Base-by-base conservation (phyloP, 2,797 vertebrate genomes). In the Ataeniobius toweri region DNA sequence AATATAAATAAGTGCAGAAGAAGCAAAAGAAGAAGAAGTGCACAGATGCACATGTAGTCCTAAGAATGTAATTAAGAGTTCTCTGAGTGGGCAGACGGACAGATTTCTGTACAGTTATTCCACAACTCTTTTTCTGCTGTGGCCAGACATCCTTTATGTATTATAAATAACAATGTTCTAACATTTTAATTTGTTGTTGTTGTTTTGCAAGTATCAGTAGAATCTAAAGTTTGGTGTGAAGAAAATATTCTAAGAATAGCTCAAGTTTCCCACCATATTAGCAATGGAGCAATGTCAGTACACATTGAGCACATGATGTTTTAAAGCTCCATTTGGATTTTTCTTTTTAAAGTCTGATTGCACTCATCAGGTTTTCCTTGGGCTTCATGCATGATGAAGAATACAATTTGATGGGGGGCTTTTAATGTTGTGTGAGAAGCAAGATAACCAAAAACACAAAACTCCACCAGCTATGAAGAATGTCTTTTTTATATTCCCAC, bases 401-500 rank as follows among this genome's bases (percentile, higher is more conserved):
- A 58, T 5, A 68, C n/a, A 41, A 39, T 75, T 74, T 72, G 2
- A 78, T 24, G 53, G 48, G 9, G 24, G 5, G 28, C 46, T 46
- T 61, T 51, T 28, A n/a, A 31, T 44, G 20, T 75, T 10, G 0
- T 56, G 48, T 74, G 73, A 59, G 56, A 80, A 68, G 79, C 26
- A 51, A 73, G 26, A 36, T 51, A 74, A 59, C 56, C 55, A 50
- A 78, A 81, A 72, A 65, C 53, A 53, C 13, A 50, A 48, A 83
- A 79, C 48, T 71, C 28, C 59, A 75, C 61, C 3, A 76, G 46
- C 67, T 73, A 46, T 63, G 14, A 39, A 26, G n/a, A 76, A 78
- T 50, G 22, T 13, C 22, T 71, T 48, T 80, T 89, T 76, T 69
- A 78, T 41, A 31, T 61, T 81, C 69, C 41, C 69, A 53, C 39